Conservation (phyloP, 2,797 vertebrate species). For the Vireo griseus region DNA sequence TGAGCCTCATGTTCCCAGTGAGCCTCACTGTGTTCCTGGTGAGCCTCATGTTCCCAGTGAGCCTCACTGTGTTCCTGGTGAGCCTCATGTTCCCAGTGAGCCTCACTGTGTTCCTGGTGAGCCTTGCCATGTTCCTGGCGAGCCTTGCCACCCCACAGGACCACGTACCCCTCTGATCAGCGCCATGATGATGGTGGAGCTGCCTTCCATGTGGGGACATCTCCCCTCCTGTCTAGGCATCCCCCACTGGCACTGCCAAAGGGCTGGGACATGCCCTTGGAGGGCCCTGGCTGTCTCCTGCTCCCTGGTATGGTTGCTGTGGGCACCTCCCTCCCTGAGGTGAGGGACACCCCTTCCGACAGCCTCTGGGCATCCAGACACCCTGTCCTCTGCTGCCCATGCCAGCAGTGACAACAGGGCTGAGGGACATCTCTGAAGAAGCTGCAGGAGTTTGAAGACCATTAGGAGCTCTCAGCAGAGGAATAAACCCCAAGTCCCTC, state of each 20-base stretch:
- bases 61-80: background rate
- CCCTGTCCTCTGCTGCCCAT: background rate
- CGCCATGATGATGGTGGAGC: too few species aligned
- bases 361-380: background rate
- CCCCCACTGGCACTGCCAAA: background rate
- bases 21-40: fast-evolving
- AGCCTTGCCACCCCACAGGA: fast-evolving
- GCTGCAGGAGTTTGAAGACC: background rate
- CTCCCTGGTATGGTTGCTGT: background rate
- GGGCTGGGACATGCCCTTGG: background rate
- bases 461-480: background rate
- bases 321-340: background rate
- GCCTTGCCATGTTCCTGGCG: fast-evolving
- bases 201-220: fast-evolving
- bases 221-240: background rate
- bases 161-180: fast-evolving
- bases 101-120: background rate
- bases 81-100: background rate
- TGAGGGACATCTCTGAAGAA: background rate
- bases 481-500: background rate
- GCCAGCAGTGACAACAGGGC: background rate
- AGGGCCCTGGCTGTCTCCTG: background rate
- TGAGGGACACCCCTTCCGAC: background rate
- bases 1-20: background rate
- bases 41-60: background rate